Conservation (phyloP, 1,140 invertebrate genomes). For the Lucilia cuprina region DNA sequence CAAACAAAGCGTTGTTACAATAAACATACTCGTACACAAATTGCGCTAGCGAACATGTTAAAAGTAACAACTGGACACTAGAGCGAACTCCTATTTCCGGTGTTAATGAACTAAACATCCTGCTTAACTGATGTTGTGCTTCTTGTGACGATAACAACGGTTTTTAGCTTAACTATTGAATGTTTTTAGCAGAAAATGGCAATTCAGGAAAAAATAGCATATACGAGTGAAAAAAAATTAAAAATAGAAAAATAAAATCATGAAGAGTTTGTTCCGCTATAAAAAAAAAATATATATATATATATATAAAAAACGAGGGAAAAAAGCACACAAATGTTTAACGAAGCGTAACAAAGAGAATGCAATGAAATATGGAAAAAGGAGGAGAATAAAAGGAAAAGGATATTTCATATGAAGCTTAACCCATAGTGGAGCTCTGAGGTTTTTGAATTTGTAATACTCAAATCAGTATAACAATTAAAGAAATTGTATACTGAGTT, state of each 20-base stretch:
- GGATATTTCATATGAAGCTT: neutral
- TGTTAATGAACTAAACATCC: conserved; percentile 39
- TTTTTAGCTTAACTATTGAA: neutral
- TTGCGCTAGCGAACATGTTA: neutral
- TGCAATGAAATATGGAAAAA: neutral
- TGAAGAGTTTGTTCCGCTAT: conserved; percentile 3
- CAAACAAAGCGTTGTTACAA: neutral
- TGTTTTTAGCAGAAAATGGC: neutral
- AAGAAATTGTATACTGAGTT: no score
- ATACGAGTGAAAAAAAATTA: neutral
- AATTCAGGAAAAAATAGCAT: neutral
- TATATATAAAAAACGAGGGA: no score
- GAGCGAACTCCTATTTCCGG: conserved; percentile 33
- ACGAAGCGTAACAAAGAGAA: conserved; percentile 6
- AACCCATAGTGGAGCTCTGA: neutral
- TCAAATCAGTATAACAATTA: no score
- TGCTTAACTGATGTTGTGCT: neutral
- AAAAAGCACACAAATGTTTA: neutral
- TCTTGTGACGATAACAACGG: neutral
- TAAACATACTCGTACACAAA: neutral
- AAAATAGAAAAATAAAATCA: neutral
- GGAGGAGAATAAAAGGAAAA: neutral
- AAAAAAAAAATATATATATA: neutral
- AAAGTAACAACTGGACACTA: conserved; percentile 17
- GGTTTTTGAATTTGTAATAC: neutral